Evolutionary conservation across 1,140 invertebrate species (phyloP).

Genomic region (Chymomyza costata): DNA sequence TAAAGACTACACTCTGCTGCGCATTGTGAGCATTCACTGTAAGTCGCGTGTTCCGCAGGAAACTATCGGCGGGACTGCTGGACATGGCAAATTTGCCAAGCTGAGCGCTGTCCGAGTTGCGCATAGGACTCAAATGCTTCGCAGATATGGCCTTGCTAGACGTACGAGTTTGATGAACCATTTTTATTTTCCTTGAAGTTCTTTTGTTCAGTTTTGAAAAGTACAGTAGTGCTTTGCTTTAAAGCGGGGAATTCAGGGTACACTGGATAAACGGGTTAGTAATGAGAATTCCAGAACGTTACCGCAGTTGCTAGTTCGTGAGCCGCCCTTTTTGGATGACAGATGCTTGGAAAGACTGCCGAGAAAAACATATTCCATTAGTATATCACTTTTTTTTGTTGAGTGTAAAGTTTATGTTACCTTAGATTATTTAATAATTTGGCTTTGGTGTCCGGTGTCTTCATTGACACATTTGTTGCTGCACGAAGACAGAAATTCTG

Average conservation of each 20-base stretch:
- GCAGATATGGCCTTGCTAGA: slow-evolving; percentile 56
- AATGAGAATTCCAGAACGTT: slow-evolving; percentile 70
- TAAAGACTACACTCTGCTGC: slow-evolving; percentile 30
- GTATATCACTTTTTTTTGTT: background rate
- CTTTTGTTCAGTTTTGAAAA: slow-evolving; percentile 14
- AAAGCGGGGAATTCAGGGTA: slow-evolving; percentile 55
- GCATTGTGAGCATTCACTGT: slow-evolving; percentile 21
- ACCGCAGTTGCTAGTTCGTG: slow-evolving; percentile 68
- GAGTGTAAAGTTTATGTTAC: slow-evolving; percentile 24
- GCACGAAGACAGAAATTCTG: slow-evolving; percentile 26
- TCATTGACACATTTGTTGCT: slow-evolving; percentile 71
- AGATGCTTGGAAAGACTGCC: slow-evolving; percentile 68
- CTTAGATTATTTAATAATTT: slow-evolving; percentile 70
- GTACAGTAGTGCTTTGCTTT: background rate
- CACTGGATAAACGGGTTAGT: slow-evolving; percentile 62
- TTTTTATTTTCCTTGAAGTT: slow-evolving; percentile 37
- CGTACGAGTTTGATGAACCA: slow-evolving; percentile 67
- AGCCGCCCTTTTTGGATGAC: slow-evolving; percentile 70
- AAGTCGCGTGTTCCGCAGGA: slow-evolving; percentile 38
- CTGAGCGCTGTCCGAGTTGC: slow-evolving; percentile 31
- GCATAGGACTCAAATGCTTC: slow-evolving; percentile 70
- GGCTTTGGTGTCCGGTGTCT: slow-evolving; percentile 72
- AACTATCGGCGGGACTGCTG: slow-evolving; percentile 49
- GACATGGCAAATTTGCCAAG: slow-evolving; percentile 51
- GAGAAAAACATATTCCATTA: background rate